phyloP scores from a whole-genome alignment of 2,797 vertebrate species.

The Natrix natrix region DNA sequence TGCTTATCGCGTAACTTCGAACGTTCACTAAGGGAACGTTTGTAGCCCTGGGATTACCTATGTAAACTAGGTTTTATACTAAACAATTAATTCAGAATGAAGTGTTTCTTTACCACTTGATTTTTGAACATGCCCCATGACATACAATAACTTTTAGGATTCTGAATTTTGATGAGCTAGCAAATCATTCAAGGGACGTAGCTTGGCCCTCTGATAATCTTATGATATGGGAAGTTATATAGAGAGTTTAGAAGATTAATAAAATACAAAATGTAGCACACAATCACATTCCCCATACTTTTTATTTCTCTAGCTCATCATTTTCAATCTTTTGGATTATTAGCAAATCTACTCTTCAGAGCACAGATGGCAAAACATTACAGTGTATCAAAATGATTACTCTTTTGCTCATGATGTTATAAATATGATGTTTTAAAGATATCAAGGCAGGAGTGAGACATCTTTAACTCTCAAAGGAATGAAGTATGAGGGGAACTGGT shows the following conservation, averaged over 20 bases:
- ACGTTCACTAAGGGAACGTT: not conserved
- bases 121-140: not conserved
- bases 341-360: not conserved
- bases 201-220: not conserved
- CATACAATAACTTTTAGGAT: not conserved
- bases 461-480: not conserved
- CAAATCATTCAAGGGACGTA: not conserved
- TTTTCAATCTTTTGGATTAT: not conserved
- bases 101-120: not conserved
- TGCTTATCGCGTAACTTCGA: not conserved
- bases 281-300: not conserved
- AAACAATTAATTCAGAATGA: not conserved
- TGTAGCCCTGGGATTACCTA: not conserved
- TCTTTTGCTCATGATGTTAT: not conserved
- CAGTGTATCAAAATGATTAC: slow-evolving; percentile 20
- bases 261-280: not conserved
- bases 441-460: not conserved
- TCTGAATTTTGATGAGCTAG: not conserved
- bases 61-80: not conserved
- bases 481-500: not conserved
- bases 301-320: not conserved
- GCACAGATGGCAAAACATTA: not conserved
- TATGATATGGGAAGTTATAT: not conserved
- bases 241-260: not conserved
- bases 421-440: not conserved